A percentile compares a stretch with the other conserved stretches of the same genome.
These are phyloP conservation scores for Astyanax mexicanus DNA, from an alignment of 2,797 vertebrate species.

Conservation along the genomic window DNA sequence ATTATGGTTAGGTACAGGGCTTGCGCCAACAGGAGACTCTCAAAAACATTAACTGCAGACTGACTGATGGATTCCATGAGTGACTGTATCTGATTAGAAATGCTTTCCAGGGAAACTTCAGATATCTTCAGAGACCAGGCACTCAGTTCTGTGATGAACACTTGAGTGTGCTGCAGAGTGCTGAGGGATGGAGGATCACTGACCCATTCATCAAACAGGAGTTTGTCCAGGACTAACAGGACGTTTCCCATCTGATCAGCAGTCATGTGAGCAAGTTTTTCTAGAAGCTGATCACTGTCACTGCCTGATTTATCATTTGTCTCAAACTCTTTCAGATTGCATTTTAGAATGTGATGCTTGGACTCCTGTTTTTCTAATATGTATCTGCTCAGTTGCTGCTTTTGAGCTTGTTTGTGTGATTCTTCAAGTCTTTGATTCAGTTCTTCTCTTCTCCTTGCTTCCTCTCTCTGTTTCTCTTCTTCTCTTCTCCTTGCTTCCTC, in stretches of 20 bases:
- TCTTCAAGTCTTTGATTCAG: constrained; percentile 18
- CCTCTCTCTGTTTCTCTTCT: neutral
- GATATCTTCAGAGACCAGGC: constrained; percentile 14
- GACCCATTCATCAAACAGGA: constrained; percentile 40
- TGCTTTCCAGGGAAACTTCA: constrained; percentile 9
- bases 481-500: neutral
- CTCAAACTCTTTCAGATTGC: constrained; percentile 27
- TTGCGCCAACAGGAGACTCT: constrained; percentile 39
- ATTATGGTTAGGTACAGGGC: constrained; percentile 35
- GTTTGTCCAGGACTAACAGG: constrained; percentile 13
- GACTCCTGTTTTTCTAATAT: neutral
- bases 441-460: constrained; percentile 17
- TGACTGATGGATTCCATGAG: constrained; percentile 26
- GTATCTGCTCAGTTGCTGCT: neutral
- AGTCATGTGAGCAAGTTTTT: constrained; percentile 19
- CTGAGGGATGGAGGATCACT: constrained; percentile 14
- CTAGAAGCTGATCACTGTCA: constrained; percentile 26
- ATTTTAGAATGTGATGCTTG: constrained; percentile 4
- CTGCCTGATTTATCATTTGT: neutral
- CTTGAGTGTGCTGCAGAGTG: constrained; percentile 33
- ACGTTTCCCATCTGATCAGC: constrained; percentile 11
- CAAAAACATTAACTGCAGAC: neutral
- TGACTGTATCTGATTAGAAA: constrained; percentile 12
- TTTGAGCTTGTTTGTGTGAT: constrained; percentile 10
- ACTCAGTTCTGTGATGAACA: constrained; percentile 33